Conservation (phyloP, 2,113 vertebrate genomes). For the Rhea pennata region DNA sequence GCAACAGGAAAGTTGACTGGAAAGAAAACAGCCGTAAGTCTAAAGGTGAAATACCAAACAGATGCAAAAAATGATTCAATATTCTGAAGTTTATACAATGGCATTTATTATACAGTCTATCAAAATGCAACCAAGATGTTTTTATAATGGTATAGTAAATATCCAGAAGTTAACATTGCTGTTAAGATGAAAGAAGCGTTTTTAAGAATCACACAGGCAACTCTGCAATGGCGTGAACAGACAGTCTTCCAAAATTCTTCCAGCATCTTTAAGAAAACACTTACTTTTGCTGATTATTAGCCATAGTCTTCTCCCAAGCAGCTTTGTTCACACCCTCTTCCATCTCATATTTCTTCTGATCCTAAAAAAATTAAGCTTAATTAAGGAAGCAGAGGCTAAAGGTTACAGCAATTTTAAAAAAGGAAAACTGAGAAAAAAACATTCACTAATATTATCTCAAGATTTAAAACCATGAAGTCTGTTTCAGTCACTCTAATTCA, state of each 20-base stretch:
- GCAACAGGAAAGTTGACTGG: neutral
- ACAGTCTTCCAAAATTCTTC: neutral
- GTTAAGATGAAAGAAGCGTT: neutral
- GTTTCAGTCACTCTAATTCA: neutral
- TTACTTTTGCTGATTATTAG: conserved; percentile 89
- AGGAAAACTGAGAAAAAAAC: neutral
- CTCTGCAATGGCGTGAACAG: neutral
- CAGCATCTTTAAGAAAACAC: neutral
- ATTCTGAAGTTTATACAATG: neutral
- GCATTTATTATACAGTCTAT: neutral
- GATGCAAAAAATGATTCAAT: fast-evolving
- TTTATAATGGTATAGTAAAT: neutral
- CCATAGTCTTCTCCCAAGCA: conserved; percentile 93
- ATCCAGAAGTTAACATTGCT: neutral
- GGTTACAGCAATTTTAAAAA: neutral
- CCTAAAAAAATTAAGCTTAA: conserved; percentile 73
- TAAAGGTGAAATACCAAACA: neutral
- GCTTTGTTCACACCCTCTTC: conserved; percentile 89
- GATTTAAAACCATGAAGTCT: neutral
- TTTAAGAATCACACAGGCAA: neutral
- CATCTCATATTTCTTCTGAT: conserved; percentile 89
- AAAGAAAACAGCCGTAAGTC: neutral
- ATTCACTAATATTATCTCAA: neutral
- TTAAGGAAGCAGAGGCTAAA: neutral
- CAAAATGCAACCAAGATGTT: neutral